Percentiles rank a stretch among this genome's conserved stretches.
These are phyloP conservation scores for Sebastes minor DNA, from an alignment of 2,797 vertebrate species.

Conservation along the genomic window DNA sequence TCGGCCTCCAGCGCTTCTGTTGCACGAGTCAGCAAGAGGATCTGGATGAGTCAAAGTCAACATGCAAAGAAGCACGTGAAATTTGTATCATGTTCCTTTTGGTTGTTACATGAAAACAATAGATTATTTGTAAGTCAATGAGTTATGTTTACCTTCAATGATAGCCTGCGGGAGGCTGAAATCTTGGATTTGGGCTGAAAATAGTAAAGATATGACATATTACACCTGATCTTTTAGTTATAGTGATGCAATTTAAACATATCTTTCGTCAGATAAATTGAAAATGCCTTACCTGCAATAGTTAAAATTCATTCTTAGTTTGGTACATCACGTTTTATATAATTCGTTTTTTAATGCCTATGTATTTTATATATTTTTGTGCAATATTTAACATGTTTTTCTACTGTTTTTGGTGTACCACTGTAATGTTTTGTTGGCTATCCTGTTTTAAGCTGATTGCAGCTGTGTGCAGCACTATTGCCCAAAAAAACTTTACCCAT, in stretches of 20 bases:
- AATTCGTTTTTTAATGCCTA: too few relatives aligned
- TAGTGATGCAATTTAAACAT: neutral
- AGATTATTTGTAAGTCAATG: neutral
- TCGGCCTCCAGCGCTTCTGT: constrained; percentile 86
- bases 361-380: too few relatives aligned
- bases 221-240: neutral
- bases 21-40: constrained; percentile 90
- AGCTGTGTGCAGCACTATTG: too few relatives aligned
- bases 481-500: too few relatives aligned
- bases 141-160: constrained; percentile 86
- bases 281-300: neutral
- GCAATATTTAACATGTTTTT: too few relatives aligned
- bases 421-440: too few relatives aligned
- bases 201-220: neutral
- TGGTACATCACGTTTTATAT: neutral
- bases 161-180: constrained; percentile 90
- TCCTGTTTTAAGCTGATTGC: too few relatives aligned
- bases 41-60: constrained; percentile 70
- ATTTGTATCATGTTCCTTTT: neutral
- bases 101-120: neutral
- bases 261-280: neutral
- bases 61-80: neutral
- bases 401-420: too few relatives aligned
- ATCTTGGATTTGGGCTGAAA: constrained; percentile 92
- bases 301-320: neutral